Evolutionary conservation across 2,113 vertebrate species (phyloP), one percentile per base, ranked within the genome.

Genomic region (Sitta europaea): DNA sequence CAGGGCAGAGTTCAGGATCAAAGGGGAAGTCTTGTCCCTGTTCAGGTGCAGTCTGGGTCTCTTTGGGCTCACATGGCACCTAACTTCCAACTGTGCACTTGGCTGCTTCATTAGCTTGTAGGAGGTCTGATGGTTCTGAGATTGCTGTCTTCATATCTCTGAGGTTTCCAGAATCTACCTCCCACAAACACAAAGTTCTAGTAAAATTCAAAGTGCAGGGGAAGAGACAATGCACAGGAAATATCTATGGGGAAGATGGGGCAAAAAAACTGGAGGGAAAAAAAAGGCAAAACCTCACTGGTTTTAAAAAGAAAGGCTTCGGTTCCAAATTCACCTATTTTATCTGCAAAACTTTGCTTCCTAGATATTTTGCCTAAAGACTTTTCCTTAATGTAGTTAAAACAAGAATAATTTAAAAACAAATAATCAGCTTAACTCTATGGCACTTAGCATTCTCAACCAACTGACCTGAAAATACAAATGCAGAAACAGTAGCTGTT

Each of bases 51-150:
- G 21, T 20, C 27, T 71, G 65, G 9, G 14, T 40, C 68, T 45
- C 45, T 43, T 57, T 19, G 70, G 43, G 35, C n/a, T 78, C 18
- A 5, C 3, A 0, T 12, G 31, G 58, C 40, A 31, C 1, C 0
- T n/a, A 17, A 50, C 23, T 67, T 78, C 31, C 19, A 80, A 0
- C 43, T 71, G 42, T 38, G 22, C 12, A 10, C 28, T 50, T 62
- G 33, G 31, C 75, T 65, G 40, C 62, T 88, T 67, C 1, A 1
- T 35, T 67, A 55, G 21, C 14, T 71, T 59, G n/a, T 24, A 8
- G 61, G 31, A 75, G 15, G 6, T 42, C 43, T 75, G 9, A 35
- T 8, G 36, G 5, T 58, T 86, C 42, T 19, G 38, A 45, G 58
- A 48, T 10, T 65, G 40, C 29, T 50, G 8, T 42, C 27, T 38